Conservation (phyloP, 2,888 invertebrate species). For the Athalia cordata region DNA sequence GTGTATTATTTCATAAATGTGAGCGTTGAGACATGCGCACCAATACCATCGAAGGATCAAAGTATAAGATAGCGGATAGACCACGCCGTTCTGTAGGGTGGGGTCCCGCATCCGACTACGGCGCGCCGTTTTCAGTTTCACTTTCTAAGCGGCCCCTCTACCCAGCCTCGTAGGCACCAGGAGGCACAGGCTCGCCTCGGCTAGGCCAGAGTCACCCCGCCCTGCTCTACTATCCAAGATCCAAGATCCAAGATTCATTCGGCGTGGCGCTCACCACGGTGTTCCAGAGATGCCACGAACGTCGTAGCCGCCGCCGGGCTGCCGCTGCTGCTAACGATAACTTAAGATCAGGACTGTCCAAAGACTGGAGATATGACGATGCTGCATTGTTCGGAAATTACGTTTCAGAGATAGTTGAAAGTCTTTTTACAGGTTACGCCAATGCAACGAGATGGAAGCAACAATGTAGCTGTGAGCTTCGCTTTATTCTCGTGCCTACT, state of each 20-base stretch:
- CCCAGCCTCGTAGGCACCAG: slow-evolving; percentile 48
- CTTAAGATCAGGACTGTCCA: too few species aligned
- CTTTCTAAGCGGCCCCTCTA: slow-evolving; percentile 69
- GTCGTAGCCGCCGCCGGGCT: neutral
- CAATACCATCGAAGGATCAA: slow-evolving; percentile 51
- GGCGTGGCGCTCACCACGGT: slow-evolving; percentile 35
- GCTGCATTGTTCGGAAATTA: neutral
- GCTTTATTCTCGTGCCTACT: slow-evolving; percentile 40
- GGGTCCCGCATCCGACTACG: slow-evolving; percentile 69
- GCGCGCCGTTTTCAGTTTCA: slow-evolving; percentile 71
- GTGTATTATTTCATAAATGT: slow-evolving; percentile 13
- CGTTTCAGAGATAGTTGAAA: slow-evolving; percentile 9
- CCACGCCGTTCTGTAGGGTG: slow-evolving; percentile 68
- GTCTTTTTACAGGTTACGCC: slow-evolving; percentile 27
- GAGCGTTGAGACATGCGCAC: slow-evolving; percentile 42
- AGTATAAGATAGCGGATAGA: slow-evolving; percentile 51
- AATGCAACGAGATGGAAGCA: slow-evolving; percentile 24
- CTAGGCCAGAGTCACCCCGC: slow-evolving; percentile 56
- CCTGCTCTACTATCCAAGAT: slow-evolving; percentile 52
- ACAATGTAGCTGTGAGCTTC: slow-evolving; percentile 39
- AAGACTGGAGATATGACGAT: neutral
- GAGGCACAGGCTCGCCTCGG: slow-evolving; percentile 42
- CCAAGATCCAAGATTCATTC: slow-evolving; percentile 32
- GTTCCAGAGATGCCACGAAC: slow-evolving; percentile 36
- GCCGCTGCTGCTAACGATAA: too few species aligned